Base-by-base conservation (phyloP, 1,140 invertebrate genomes). In the Anthonomus grandis region DNA sequence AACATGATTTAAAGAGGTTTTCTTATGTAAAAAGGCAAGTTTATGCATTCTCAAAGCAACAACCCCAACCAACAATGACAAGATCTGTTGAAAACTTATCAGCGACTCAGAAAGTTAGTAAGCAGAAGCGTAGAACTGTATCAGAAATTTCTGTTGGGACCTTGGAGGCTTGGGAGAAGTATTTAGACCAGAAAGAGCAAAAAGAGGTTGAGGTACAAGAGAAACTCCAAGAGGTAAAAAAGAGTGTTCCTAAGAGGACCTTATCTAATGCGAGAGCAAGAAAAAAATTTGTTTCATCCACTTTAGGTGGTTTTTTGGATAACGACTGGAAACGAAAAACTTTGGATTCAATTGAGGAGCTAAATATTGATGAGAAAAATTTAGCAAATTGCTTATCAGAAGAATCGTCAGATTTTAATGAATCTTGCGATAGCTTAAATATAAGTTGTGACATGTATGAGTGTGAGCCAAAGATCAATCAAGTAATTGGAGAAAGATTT, bases 271-370 rank as follows among this genome's bases (percentile, higher is more conserved):
- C 24, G 8, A 27, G 31, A 17, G 57, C 53, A 9, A 59, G 59
- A 44, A 66, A 63, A 34, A 64, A 64, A 18, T 57, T 63, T 15
- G 51, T 66, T n/a, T 66, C 65, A 2, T 64, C 65, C 6, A 66
- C 65, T n/a, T 39, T 64, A 10, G 60, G 62, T 5, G 53, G 18
- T 6, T 57, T 66, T 47, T 38, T 66, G 24, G 65, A 66, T 9
- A 19, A 37, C 23, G 41, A 57, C 8, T 17, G 22, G n/a, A 10
- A 9, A 42, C 22, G n/a, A 24, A 27, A 21, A 41, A 22, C 9
- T 10, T 37, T 59, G 8, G 57, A 59, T n/a, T 48, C 50, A 0
- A 59, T 59, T 15, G n/a, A n/a, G n/a, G n/a, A n/a, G n/a, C n/a
- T n/a, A n/a, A n/a, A n/a, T n/a, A n/a, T n/a, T n/a, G n/a, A n/a